Percentiles rank a stretch among this genome's conserved stretches.
Conservation (phyloP, 2,888 invertebrate species). For the Omphaloscelis lunosa region DNA sequence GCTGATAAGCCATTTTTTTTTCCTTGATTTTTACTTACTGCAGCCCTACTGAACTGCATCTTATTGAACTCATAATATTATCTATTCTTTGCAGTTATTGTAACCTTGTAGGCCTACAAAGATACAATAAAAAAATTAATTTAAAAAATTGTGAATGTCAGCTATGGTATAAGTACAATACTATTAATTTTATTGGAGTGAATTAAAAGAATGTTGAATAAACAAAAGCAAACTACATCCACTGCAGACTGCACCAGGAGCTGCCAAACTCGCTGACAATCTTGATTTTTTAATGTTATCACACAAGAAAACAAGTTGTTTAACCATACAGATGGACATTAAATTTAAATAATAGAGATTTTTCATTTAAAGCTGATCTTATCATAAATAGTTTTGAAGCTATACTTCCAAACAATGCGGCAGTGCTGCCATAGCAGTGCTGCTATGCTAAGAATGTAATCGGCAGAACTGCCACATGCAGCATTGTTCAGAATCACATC, state of each 20-base stretch:
- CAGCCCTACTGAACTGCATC: too few species aligned
- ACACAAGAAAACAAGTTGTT: background rate
- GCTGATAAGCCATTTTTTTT: background rate
- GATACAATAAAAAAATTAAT: too few species aligned
- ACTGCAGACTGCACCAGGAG: too few species aligned
- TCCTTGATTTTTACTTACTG: background rate
- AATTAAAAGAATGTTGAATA: background rate
- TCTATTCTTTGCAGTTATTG: background rate
- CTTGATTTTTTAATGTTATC: slow-evolving; percentile 1
- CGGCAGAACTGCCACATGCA: too few species aligned
- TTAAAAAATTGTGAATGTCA: background rate
- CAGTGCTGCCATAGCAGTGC: too few species aligned
- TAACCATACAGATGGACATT: background rate
- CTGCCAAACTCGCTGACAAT: background rate
- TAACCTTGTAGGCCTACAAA: background rate
- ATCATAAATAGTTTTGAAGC: background rate
- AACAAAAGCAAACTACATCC: background rate
- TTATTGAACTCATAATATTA: background rate
- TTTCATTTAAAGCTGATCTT: background rate
- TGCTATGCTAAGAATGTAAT: too few species aligned
- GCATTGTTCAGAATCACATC: too few species aligned
- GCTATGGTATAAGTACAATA: background rate
- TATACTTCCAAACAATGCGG: too few species aligned
- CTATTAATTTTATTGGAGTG: background rate
- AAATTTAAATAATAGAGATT: background rate